Evolutionary conservation across 1,140 invertebrate species (phyloP), one percentile per base, ranked within the genome.

Genomic region (Bombyx mori): DNA sequence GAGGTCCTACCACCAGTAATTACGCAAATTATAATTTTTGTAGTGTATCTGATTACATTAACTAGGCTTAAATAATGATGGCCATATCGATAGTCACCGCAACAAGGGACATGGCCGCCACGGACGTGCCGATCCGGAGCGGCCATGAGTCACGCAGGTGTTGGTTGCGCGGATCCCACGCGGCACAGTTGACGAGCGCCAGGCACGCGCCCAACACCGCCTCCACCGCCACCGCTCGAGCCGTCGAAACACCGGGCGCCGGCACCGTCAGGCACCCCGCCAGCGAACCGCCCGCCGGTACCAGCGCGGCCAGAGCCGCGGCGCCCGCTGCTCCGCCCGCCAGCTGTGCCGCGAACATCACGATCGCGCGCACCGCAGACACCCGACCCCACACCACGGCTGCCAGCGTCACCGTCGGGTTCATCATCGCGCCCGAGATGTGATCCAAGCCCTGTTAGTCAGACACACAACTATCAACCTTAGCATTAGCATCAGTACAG

Each of bases 61-160:
- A 35, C 26, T 35, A 2, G 26, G 26, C 26, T 18, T 5, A 35
- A 5, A 35, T 5, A 35, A 35, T 35, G 26, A 7, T 43, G 45
- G 12, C 8, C 12, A 5, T n/a, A n/a, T 8, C 43, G n/a, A 22
- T 47, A 63, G 71, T 71, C 56, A 88, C 88, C 35, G 72, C 86
- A 6, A 71, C 77, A n/a, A 88, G 71, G 51, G 82, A 76, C 43
- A 89, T 71, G 7, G 73, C 79, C 54, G 73, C 72, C 48, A 89
- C 86, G 42, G 77, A 62, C 42, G 83, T 61, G 18, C 89, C 88
- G 59, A 89, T 76, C 54, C 82, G 78, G 57, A 89, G 63, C 61
- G 88, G 77, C 71, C 88, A 85, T n/a, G 89, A 89, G 78, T 89
- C 89, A 9, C 62, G 53, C 47, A 79, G 76, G 52, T 70, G 65